Evolutionary conservation across 2,113 vertebrate species (phyloP).

Genomic region (Nesogale talazaci): DNA sequence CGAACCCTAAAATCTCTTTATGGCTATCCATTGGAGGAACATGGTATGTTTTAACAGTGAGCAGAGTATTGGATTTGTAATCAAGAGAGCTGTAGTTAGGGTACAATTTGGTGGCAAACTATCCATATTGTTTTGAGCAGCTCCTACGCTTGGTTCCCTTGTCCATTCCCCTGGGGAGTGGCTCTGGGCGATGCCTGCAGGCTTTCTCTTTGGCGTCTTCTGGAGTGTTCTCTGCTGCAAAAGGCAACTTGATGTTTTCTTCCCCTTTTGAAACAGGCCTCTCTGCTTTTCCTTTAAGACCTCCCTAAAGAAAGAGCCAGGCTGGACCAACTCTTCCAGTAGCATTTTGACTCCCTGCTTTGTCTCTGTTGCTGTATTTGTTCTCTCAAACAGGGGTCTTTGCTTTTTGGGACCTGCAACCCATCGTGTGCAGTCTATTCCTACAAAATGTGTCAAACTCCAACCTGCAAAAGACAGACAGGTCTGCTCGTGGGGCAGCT

Average conservation of each 20-base stretch:
- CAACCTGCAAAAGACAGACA: slow-evolving; percentile 20
- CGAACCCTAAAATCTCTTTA: neutral
- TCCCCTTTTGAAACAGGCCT: neutral
- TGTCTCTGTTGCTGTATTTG: neutral
- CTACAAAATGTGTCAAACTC: neutral
- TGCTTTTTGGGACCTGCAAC: neutral
- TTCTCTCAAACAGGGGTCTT: neutral
- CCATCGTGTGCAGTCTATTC: neutral
- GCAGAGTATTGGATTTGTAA: neutral
- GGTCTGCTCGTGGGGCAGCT: neutral
- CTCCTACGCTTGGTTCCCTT: neutral
- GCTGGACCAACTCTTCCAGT: neutral
- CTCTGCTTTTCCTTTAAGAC: neutral
- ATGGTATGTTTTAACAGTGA: neutral
- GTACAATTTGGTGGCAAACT: neutral
- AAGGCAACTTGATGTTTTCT: neutral
- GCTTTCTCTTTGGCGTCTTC: neutral
- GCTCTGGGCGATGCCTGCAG: neutral
- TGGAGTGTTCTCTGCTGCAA: neutral
- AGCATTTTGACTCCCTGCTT: neutral
- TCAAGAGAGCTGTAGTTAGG: neutral
- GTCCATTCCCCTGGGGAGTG: neutral
- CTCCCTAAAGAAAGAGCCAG: neutral
- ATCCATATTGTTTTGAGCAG: neutral
- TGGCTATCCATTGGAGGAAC: neutral